phyloP scores from a whole-genome alignment of 2,113 vertebrate genomes.

The Rhinopomastus cyanomelas region DNA sequence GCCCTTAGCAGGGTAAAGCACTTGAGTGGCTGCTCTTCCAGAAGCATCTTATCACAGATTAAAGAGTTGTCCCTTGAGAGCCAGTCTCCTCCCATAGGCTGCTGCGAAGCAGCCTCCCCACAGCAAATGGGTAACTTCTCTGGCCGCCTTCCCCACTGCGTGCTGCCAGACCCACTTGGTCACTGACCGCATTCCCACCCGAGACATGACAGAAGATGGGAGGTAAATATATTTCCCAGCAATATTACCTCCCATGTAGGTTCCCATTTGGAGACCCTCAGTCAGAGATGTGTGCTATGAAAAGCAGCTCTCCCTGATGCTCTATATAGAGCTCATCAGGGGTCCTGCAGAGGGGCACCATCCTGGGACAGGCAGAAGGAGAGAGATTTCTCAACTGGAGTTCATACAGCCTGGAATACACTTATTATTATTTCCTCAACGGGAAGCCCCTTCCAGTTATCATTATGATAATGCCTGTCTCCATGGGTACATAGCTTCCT shows the following conservation, averaged over 20 bases:
- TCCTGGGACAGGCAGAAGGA: background rate
- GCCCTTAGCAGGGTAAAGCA: background rate
- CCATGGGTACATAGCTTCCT: conserved; percentile 47
- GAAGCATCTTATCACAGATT: background rate
- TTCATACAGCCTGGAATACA: conserved; percentile 27
- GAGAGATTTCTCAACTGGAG: conserved; percentile 3
- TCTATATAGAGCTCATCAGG: accelerated
- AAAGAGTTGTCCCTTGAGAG: background rate
- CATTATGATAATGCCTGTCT: conserved; percentile 52
- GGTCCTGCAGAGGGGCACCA: background rate
- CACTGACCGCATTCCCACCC: accelerated
- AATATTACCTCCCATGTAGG: background rate
- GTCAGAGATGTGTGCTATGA: background rate
- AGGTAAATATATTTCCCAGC: background rate
- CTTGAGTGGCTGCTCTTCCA: background rate
- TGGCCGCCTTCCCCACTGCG: accelerated
- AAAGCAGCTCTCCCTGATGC: background rate
- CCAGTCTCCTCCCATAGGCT: background rate
- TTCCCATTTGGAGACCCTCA: background rate
- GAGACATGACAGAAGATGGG: background rate
- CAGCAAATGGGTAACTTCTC: background rate
- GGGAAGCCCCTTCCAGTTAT: conserved; percentile 55
- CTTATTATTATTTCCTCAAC: conserved; percentile 54
- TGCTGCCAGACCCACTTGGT: accelerated
- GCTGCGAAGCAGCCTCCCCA: background rate